phyloP scores from a whole-genome alignment of 2,888 invertebrate species.

The Noctuana brunneofusca region DNA sequence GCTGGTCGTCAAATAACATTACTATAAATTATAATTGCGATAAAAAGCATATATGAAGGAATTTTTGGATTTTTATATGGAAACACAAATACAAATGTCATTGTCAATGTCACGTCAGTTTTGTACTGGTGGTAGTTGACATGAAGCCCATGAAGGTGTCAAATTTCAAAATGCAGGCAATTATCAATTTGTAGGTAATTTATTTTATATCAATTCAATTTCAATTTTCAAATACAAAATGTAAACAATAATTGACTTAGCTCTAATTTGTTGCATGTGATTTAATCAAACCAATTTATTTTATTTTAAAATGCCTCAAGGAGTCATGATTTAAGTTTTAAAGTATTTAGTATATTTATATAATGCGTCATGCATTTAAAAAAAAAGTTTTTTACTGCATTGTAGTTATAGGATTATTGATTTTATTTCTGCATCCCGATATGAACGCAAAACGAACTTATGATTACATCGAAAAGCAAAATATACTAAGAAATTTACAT shows the following conservation, averaged over 20 bases:
- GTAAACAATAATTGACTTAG: background rate
- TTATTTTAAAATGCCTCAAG: background rate
- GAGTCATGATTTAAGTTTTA: background rate
- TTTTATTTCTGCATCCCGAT: slow-evolving; percentile 63
- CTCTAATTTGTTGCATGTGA: background rate
- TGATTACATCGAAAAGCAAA: slow-evolving; percentile 70
- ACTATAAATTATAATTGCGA: no score
- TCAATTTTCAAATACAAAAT: background rate
- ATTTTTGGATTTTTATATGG: no score
- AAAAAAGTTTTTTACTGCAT: slow-evolving; percentile 59
- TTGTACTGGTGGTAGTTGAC: no score
- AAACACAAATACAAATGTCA: no score
- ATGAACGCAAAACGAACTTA: slow-evolving; percentile 61
- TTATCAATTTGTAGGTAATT: no score
- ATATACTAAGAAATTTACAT: slow-evolving; percentile 68
- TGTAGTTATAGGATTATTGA: slow-evolving; percentile 49
- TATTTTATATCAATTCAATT: no score
- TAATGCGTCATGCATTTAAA: slow-evolving; percentile 60
- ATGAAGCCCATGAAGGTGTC: no score
- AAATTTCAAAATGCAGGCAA: no score
- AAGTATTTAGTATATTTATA: slow-evolving; percentile 5
- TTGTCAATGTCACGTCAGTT: no score
- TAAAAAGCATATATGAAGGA: no score
- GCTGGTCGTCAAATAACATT: no score
- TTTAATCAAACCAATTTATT: background rate